Evolutionary conservation across 2,113 vertebrate species (phyloP).

Genomic region (Anolis sagrei): DNA sequence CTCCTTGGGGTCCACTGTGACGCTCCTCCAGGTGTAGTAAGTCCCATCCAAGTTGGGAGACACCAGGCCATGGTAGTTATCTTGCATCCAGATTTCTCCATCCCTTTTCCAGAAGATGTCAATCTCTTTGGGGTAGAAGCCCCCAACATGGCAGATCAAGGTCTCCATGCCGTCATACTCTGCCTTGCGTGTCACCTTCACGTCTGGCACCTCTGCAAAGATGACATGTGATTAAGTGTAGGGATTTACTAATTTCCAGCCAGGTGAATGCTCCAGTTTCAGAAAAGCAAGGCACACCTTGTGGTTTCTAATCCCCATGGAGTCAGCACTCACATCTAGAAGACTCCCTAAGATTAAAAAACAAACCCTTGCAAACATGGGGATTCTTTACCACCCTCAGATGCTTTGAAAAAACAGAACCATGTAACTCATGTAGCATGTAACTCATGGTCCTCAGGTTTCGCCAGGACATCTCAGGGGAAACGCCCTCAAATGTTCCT

Average conservation of each 20-base stretch:
- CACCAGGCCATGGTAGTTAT: accelerated
- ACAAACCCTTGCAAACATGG: too few species aligned
- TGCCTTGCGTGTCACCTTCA: neutral
- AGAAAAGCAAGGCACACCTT: neutral
- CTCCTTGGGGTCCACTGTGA: neutral
- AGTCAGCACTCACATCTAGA: neutral
- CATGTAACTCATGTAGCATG: too few species aligned
- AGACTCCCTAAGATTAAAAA: too few species aligned
- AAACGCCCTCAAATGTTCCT: too few species aligned
- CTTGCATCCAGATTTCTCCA: neutral
- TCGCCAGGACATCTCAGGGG: too few species aligned
- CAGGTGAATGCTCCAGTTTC: neutral
- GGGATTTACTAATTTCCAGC: neutral
- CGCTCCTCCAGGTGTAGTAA: neutral
- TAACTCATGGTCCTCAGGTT: too few species aligned
- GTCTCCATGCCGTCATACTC: neutral
- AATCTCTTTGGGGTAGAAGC: neutral
- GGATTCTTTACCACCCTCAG: too few species aligned
- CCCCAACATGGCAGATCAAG: neutral
- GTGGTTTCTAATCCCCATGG: neutral
- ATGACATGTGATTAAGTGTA: neutral
- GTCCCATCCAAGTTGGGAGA: neutral
- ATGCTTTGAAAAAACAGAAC: too few species aligned
- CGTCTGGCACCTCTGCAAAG: neutral
- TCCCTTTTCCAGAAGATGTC: neutral